Conservation (phyloP, 2,797 vertebrate genomes). For the Poecilia velifera region DNA sequence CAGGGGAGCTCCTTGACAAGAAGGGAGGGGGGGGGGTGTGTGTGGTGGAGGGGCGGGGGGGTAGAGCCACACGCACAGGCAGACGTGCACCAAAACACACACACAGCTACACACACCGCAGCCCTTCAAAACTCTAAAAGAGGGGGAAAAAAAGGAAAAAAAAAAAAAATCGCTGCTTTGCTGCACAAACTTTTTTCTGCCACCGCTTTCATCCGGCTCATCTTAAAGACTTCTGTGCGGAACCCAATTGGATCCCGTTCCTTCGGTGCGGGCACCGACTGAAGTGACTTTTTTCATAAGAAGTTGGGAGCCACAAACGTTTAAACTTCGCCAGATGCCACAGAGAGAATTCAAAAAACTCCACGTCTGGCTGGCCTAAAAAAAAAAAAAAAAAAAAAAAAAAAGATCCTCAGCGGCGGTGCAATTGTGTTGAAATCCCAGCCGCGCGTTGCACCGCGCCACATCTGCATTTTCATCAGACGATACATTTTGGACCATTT, state of each 20-base stretch:
- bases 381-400: constrained; percentile 60
- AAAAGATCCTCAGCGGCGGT: constrained; percentile 51
- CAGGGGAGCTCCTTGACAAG: constrained; percentile 81
- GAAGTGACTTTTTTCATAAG: constrained; percentile 70
- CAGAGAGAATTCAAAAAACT: constrained; percentile 61
- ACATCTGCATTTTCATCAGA: constrained; percentile 79
- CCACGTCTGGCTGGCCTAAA: constrained; percentile 46
- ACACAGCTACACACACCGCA: constrained; percentile 54
- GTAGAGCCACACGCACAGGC: constrained; percentile 55
- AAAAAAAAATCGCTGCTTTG: constrained; percentile 77
- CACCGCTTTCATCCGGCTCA: constrained; percentile 79
- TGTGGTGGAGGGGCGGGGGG: neutral
- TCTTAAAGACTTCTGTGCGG: constrained; percentile 71
- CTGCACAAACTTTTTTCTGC: constrained; percentile 80
- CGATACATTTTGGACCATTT: constrained; percentile 76
- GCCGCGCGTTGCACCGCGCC: constrained; percentile 57
- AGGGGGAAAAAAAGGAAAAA: constrained; percentile 36
- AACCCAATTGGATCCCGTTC: constrained; percentile 70
- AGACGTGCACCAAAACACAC: constrained; percentile 24
- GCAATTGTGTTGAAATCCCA: constrained; percentile 76
- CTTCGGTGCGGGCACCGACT: constrained; percentile 72
- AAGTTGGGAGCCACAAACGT: constrained; percentile 70
- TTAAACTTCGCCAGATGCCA: constrained; percentile 73
- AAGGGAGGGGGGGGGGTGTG: constrained; percentile 9
- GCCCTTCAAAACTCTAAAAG: constrained; percentile 83